Conservation (phyloP, 1,140 invertebrate genomes). For the Drosophila melanogaster region DNA sequence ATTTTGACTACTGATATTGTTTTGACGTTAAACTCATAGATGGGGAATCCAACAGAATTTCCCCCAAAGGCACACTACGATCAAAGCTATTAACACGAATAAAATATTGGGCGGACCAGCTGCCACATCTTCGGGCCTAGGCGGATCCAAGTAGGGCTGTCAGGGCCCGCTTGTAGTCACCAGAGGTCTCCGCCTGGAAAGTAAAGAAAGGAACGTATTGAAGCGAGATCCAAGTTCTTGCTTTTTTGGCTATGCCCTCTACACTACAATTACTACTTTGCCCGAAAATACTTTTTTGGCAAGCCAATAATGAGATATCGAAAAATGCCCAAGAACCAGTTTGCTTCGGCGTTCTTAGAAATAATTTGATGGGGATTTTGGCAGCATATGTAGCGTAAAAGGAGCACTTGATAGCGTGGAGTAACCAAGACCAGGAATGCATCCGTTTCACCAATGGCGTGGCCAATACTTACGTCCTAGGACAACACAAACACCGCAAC, state of each 20-base stretch:
- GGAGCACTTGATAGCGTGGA: background rate
- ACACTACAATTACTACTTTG: conserved; percentile 18
- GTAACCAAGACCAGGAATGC: background rate
- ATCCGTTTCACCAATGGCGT: conserved; percentile 12
- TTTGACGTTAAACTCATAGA: no score
- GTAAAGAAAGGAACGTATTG: background rate
- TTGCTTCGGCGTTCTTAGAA: no score
- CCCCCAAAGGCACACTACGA: conserved; percentile 55
- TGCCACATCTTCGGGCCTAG: conserved; percentile 30
- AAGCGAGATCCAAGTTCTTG: background rate
- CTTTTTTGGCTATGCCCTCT: background rate
- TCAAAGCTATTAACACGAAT: conserved; percentile 41
- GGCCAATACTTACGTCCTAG: conserved; percentile 55
- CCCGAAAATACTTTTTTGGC: background rate
- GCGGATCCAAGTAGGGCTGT: conserved; percentile 86
- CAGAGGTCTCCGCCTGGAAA: conserved; percentile 89
- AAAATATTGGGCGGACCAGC: conserved; percentile 5
- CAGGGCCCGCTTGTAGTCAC: conserved; percentile 90
- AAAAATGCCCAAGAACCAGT: background rate
- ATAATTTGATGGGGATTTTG: no score
- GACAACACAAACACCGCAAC: conserved; percentile 45
- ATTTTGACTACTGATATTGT: no score
- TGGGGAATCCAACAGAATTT: no score
- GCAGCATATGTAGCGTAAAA: conserved; percentile 20
- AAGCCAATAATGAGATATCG: conserved; percentile 4